Evolutionary conservation across 2,797 vertebrate species (phyloP).

Genomic region (Thamnophis elegans): DNA sequence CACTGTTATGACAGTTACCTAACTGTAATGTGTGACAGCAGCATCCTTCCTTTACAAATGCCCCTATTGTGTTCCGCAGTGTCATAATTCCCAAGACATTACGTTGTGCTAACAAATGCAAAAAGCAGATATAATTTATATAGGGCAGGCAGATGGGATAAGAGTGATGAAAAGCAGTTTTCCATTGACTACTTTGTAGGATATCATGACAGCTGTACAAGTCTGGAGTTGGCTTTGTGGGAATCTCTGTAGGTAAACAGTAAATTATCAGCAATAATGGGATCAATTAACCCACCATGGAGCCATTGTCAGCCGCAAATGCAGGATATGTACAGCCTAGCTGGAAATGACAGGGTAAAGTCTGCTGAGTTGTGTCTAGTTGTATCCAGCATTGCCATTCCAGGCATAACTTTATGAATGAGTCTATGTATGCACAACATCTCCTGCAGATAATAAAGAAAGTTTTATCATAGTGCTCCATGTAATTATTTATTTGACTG

Average conservation of each 20-base stretch:
- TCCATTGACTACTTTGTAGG: neutral
- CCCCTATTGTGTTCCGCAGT: neutral
- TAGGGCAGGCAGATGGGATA: neutral
- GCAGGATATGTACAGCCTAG: neutral
- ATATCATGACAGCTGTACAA: neutral
- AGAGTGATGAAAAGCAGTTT: neutral
- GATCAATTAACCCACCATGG: neutral
- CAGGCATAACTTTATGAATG: neutral
- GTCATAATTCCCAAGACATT: neutral
- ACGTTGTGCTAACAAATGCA: neutral
- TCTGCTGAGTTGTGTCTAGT: neutral
- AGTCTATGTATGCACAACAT: neutral
- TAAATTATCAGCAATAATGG: constrained; percentile 1
- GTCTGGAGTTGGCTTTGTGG: constrained; percentile 3
- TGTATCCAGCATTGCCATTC: neutral
- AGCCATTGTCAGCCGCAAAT: neutral
- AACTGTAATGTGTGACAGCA: neutral
- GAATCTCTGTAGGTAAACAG: constrained; percentile 23
- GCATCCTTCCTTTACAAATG: neutral
- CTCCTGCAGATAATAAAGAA: neutral
- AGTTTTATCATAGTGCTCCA: neutral
- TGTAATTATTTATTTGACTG: constrained; percentile 10
- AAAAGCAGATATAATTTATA: neutral
- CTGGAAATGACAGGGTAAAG: neutral
- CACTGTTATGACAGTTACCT: neutral